phyloP scores from a whole-genome alignment of 2,888 invertebrate species.

The Drosophila aldrichi region DNA sequence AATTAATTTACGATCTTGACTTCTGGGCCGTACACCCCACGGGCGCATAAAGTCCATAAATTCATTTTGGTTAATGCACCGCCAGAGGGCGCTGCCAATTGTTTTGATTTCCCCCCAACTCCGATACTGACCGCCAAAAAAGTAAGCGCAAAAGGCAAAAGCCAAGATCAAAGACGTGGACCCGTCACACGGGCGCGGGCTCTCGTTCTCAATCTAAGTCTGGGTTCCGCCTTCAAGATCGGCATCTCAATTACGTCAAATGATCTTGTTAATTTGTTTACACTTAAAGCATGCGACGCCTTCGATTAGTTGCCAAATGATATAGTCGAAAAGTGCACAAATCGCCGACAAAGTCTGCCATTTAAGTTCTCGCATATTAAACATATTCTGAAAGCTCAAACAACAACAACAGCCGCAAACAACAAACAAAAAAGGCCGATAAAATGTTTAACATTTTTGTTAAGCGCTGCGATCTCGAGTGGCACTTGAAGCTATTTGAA shows the following conservation, averaged over 20 bases:
- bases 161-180: conserved; percentile 51
- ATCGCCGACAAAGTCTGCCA: conserved; percentile 70
- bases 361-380: conserved; percentile 68
- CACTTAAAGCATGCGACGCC: conserved; percentile 57
- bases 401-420: conserved; percentile 30
- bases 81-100: conserved; percentile 62
- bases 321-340: conserved; percentile 51
- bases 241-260: conserved; percentile 71
- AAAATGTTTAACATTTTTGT: conserved; percentile 73
- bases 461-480: conserved; percentile 68
- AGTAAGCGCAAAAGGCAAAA: conserved; percentile 11
- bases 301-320: conserved; percentile 58
- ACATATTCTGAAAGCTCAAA: conserved; percentile 7
- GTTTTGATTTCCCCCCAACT: conserved; percentile 35
- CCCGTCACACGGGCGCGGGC: conserved; percentile 14
- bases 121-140: conserved; percentile 39
- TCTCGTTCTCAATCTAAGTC: conserved; percentile 35
- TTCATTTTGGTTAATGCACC: conserved; percentile 47
- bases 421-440: conserved; percentile 53
- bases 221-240: conserved; percentile 66
- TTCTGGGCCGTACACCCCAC: conserved; percentile 32
- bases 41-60: conserved; percentile 52
- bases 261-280: conserved; percentile 81
- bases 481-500: conserved; percentile 76
- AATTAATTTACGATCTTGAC: conserved; percentile 69